phyloP scores from a whole-genome alignment of 2,888 invertebrate genomes.

The Stenchaetothrips biformis region DNA sequence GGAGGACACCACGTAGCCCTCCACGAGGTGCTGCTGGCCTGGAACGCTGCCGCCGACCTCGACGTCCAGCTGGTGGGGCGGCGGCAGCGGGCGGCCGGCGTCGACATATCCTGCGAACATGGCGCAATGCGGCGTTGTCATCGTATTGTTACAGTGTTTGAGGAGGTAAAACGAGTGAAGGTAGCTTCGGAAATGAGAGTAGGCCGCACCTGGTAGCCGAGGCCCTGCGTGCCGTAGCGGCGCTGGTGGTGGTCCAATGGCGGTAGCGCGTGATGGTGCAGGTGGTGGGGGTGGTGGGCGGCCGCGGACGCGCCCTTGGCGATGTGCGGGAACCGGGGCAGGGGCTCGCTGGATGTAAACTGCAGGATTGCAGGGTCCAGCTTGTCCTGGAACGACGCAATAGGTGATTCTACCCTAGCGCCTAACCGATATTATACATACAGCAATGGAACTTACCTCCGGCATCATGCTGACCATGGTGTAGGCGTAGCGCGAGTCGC shows the following conservation, averaged over 20 bases:
- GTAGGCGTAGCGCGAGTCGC: not conserved
- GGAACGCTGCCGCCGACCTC: not conserved
- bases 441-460: too few species aligned
- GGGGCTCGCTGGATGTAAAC: not conserved
- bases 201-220: not conserved
- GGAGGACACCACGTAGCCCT: not conserved
- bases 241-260: not conserved
- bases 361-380: not conserved
- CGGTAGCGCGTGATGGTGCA: not conserved
- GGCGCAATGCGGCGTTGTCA: too few species aligned
- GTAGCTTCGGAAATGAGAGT: too few species aligned
- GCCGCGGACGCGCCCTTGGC: not conserved
- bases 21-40: not conserved
- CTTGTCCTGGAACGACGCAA: not conserved
- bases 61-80: not conserved
- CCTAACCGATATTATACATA: too few species aligned
- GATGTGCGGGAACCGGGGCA: conserved; percentile 6
- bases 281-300: not conserved
- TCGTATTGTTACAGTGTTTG: too few species aligned
- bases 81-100: not conserved
- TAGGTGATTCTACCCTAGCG: too few species aligned
- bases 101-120: not conserved
- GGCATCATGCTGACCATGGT: not conserved
- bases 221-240: not conserved
- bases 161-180: too few species aligned